Evolutionary conservation across 2,888 invertebrate species (phyloP).

Genomic region (Heliconius erato): DNA sequence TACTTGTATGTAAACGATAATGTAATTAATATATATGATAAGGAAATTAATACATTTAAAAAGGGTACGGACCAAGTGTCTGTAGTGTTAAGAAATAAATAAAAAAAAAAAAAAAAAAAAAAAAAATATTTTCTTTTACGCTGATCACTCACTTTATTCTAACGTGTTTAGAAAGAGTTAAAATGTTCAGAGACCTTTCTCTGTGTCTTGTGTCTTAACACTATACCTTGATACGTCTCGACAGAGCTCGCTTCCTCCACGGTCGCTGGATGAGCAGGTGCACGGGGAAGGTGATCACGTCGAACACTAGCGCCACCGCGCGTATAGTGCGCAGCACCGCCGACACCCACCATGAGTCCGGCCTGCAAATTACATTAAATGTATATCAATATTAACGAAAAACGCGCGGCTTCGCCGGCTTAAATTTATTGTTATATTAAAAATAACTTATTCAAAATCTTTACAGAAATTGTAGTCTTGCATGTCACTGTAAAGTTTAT

Average conservation of each 20-base stretch:
- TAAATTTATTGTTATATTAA: no score
- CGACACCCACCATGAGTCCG: conserved; percentile 89
- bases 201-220: not conserved
- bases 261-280: conserved; percentile 95
- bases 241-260: conserved; percentile 92
- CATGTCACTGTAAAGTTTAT: not conserved
- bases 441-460: no score
- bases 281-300: conserved; percentile 95
- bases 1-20: no score
- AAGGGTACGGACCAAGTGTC: no score
- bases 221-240: conserved; percentile 91
- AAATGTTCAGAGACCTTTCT: no score
- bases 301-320: conserved; percentile 93
- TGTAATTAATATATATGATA: no score
- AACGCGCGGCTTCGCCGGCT: no score
- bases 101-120: no score
- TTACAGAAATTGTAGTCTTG: not conserved
- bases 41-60: no score
- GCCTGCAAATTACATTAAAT: conserved; percentile 71
- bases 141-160: no score
- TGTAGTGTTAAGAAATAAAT: no score
- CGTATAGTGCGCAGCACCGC: conserved; percentile 92
- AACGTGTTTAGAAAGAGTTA: not conserved
- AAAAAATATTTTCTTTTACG: no score
- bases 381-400: not conserved